Conservation (phyloP, 2,888 invertebrate genomes). For the Lutraria lutraria region DNA sequence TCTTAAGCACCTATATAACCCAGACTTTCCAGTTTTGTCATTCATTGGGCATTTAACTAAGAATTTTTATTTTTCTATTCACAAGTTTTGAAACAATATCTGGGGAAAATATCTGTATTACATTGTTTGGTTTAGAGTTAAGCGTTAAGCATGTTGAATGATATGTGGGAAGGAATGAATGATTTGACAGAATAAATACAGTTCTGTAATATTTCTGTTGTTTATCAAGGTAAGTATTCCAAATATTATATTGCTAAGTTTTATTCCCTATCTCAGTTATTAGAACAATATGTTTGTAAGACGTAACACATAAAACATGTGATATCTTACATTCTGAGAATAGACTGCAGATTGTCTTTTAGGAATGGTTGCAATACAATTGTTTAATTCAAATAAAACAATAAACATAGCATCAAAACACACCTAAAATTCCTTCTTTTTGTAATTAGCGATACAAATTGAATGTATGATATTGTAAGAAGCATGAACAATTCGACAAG, state of each 20-base stretch:
- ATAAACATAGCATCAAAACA: too few species aligned
- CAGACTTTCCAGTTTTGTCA: conserved; percentile 8
- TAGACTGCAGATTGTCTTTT: neutral
- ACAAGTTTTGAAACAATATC: neutral
- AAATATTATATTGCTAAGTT: neutral
- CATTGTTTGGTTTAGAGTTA: neutral
- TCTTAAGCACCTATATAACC: neutral
- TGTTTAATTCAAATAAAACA: too few species aligned
- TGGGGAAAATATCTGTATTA: neutral
- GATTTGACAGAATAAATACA: neutral
- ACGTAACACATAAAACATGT: neutral
- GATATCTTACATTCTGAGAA: neutral
- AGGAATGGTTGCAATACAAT: too few species aligned
- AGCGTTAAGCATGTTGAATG: neutral
- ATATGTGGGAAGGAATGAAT: neutral
- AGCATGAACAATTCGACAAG: too few species aligned
- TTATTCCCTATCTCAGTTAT: neutral
- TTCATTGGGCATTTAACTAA: neutral
- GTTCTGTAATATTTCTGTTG: neutral
- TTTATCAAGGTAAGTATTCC: conserved; percentile 4
- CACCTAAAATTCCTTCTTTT: too few species aligned
- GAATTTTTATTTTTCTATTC: neutral
- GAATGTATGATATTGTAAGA: too few species aligned
- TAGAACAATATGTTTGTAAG: conserved; percentile 5
- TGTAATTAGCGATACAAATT: too few species aligned